phyloP scores from a whole-genome alignment of 2,797 vertebrate genomes.

The Pangasius macronema region DNA sequence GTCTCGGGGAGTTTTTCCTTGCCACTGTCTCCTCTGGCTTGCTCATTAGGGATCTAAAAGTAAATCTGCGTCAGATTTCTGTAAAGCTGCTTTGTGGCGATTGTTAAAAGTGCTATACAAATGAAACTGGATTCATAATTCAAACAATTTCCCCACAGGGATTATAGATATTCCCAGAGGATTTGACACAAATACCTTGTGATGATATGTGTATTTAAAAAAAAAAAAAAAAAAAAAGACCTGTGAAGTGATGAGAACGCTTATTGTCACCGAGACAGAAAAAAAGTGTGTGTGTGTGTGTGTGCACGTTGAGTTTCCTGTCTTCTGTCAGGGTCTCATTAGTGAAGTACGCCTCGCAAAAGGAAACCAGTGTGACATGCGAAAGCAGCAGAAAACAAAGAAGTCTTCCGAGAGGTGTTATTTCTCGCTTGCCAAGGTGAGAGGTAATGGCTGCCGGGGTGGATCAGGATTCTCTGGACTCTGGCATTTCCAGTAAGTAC shows the following conservation, averaged over 20 bases:
- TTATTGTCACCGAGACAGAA: constrained; percentile 8
- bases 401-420: constrained; percentile 28
- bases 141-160: not conserved
- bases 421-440: constrained; percentile 20
- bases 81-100: not conserved
- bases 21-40: not conserved
- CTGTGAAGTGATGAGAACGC: not conserved
- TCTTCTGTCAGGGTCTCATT: constrained; percentile 28
- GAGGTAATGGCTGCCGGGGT: constrained; percentile 42
- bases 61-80: not conserved
- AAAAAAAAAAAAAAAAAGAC: not conserved
- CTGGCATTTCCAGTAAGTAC: constrained; percentile 57
- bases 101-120: not conserved
- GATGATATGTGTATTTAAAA: not conserved
- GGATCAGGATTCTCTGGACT: constrained; percentile 33
- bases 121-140: not conserved
- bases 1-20: not conserved
- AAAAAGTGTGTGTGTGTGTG: not conserved
- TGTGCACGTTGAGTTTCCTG: constrained; percentile 66
- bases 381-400: constrained; percentile 34
- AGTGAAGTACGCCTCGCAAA: constrained; percentile 30
- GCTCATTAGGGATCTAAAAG: not conserved
- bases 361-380: constrained; percentile 62
- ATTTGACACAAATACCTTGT: not conserved
- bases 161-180: not conserved